A percentile compares a stretch with the other conserved stretches of the same genome.
Conservation (phyloP, 2,797 vertebrate genomes). For the Peromyscus aztecus region DNA sequence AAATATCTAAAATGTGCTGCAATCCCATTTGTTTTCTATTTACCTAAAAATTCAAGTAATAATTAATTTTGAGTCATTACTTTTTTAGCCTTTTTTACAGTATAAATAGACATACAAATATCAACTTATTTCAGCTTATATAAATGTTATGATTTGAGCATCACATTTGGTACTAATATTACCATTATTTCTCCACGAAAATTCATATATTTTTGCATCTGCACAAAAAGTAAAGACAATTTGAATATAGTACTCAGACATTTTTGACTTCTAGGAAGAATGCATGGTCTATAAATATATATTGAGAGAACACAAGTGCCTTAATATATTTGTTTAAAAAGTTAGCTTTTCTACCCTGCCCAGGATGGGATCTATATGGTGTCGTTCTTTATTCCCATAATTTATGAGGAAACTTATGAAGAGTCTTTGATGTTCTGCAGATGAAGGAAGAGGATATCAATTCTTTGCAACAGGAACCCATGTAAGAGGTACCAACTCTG, state of each 20-base stretch:
- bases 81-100: background rate
- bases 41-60: background rate
- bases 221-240: background rate
- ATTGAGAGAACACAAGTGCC: background rate
- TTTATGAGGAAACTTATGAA: background rate
- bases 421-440: background rate
- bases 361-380: background rate
- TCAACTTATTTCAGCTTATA: slow-evolving; percentile 8
- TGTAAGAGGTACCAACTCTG: background rate
- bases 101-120: background rate
- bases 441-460: background rate
- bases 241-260: background rate
- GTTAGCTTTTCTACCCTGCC: background rate
- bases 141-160: background rate
- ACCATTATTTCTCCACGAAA: background rate
- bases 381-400: background rate
- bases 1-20: background rate
- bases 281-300: background rate
- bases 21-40: background rate
- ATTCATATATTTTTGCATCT: background rate
- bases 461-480: background rate
- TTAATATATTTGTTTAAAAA: background rate
- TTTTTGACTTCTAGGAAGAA: background rate
- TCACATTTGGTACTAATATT: background rate
- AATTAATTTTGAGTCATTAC: slow-evolving; percentile 14